A percentile compares a stretch with the other conserved stretches of the same genome.
Conservation (phyloP, 2,797 vertebrate species). For the Pseudochirops cupreus region DNA sequence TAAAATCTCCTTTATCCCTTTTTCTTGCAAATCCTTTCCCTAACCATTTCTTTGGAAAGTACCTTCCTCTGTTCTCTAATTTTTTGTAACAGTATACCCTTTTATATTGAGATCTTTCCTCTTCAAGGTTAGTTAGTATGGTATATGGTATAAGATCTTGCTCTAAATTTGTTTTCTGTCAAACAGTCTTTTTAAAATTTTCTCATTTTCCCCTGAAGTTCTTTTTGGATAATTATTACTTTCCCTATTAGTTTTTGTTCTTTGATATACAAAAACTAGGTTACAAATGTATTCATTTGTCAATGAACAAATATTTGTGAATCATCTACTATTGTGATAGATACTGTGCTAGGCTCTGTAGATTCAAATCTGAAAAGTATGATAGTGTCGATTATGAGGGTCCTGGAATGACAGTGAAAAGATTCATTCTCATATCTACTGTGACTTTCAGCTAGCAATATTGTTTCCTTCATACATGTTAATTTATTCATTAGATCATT, state of each 20-base stretch:
- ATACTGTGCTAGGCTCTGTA: background rate
- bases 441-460: background rate
- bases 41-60: too few relatives aligned
- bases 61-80: too few relatives aligned
- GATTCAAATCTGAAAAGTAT: too few relatives aligned
- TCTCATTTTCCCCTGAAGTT: background rate
- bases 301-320: background rate
- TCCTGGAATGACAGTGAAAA: background rate
- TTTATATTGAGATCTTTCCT: background rate
- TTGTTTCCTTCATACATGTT: background rate
- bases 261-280: background rate
- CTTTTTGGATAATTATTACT: background rate
- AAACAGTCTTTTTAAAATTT: background rate
- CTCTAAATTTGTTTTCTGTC: background rate
- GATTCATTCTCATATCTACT: background rate
- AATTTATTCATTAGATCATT: constrained; percentile 33
- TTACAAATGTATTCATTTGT: background rate
- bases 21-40: background rate
- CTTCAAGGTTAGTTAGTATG: background rate
- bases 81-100: too few relatives aligned
- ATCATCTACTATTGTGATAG: background rate
- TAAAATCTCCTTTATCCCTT: background rate
- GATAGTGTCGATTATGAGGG: background rate
- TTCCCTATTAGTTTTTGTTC: background rate
- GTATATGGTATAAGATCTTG: background rate